Evolutionary conservation across 2,797 vertebrate species (phyloP).

Genomic region (Geotrypetes seraphini): DNA sequence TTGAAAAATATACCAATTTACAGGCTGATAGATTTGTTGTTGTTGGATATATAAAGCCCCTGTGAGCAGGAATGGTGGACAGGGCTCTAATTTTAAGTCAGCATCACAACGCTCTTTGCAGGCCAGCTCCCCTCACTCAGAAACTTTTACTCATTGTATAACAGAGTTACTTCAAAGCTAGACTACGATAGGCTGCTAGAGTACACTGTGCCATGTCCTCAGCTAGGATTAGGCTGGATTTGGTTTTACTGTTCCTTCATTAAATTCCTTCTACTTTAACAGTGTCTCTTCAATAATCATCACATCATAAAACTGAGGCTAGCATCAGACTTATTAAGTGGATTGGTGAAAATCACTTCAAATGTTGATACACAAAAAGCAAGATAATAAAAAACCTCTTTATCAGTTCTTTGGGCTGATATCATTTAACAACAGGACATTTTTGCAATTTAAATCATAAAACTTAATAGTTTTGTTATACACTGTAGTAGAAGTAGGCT

Average conservation of each 20-base stretch:
- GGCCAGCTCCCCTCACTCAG: constrained; percentile 9
- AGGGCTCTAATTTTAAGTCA: neutral
- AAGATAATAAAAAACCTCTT: too few species aligned
- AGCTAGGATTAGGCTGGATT: neutral
- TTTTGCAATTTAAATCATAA: too few species aligned
- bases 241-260: neutral
- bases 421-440: too few species aligned
- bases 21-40: constrained; percentile 11
- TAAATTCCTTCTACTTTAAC: constrained; percentile 1
- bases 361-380: too few species aligned
- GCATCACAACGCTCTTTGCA: neutral
- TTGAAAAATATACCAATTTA: constrained; percentile 3
- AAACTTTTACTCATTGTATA: constrained; percentile 1
- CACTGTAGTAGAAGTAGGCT: too few species aligned
- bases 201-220: constrained; percentile 1
- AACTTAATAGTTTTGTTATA: too few species aligned
- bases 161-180: neutral
- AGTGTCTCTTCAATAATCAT: too few species aligned
- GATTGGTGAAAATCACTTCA: too few species aligned
- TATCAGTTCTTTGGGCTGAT: too few species aligned
- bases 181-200: too few species aligned
- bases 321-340: too few species aligned
- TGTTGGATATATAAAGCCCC: constrained; percentile 7
- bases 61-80: neutral
- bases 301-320: too few species aligned